Evolutionary conservation across 2,797 vertebrate species (phyloP).

Genomic region (Etheostoma perlongum): DNA sequence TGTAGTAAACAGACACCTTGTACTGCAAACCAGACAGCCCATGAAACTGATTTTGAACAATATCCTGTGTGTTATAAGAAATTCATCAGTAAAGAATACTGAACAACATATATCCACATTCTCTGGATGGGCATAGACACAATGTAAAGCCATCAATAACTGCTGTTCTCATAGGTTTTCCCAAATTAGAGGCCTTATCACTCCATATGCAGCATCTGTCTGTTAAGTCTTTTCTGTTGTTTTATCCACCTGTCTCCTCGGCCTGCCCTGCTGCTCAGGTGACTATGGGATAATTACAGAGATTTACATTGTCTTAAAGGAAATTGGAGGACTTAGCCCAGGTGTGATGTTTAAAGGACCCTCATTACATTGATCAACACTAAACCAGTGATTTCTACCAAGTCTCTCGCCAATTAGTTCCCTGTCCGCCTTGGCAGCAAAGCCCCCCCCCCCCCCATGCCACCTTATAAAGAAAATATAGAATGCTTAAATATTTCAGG

Average conservation of each 20-base stretch:
- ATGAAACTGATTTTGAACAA: slow-evolving; percentile 45
- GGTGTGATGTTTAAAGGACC: slow-evolving; percentile 80
- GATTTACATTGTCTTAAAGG: slow-evolving; percentile 82
- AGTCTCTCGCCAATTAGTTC: slow-evolving; percentile 76
- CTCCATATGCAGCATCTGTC: slow-evolving; percentile 71
- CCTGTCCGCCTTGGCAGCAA: slow-evolving; percentile 44
- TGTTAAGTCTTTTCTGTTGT: slow-evolving; percentile 64
- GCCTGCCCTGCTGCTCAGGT: slow-evolving; percentile 76
- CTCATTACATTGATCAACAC: slow-evolving; percentile 78
- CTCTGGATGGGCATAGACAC: slow-evolving; percentile 16
- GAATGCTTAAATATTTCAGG: neutral
- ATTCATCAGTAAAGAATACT: slow-evolving; percentile 55
- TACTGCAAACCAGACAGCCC: slow-evolving; percentile 19
- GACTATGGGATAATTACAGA: slow-evolving; percentile 84
- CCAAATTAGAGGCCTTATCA: slow-evolving; percentile 51
- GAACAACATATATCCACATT: slow-evolving; percentile 26
- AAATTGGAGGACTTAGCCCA: slow-evolving; percentile 84
- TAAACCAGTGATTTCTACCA: slow-evolving; percentile 68
- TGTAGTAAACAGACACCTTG: slow-evolving; percentile 37
- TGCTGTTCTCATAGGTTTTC: slow-evolving; percentile 9
- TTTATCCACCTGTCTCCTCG: slow-evolving; percentile 80
- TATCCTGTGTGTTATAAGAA: slow-evolving; percentile 43
- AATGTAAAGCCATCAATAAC: slow-evolving; percentile 17
- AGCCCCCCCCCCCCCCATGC: neutral
- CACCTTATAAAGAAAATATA: neutral